Percentiles rank a stretch among this genome's conserved stretches.
Evolutionary conservation across 1,140 invertebrate genomes (phyloP).

Genomic region (Hermetia illucens): DNA sequence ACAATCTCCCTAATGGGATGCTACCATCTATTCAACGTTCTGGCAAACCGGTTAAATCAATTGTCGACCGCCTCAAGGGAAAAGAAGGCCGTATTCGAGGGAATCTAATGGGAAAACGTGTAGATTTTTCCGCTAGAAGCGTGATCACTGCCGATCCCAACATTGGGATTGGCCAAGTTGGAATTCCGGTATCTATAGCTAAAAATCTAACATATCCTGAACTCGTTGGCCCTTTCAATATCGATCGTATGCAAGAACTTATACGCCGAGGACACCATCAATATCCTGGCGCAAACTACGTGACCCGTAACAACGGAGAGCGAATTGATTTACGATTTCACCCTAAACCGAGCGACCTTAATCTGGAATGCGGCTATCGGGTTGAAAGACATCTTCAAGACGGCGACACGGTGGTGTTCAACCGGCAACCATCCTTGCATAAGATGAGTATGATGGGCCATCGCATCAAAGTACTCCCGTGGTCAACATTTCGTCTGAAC

Average conservation of each 20-base stretch:
- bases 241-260: constrained; percentile 40
- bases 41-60: constrained; percentile 59
- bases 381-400: constrained; percentile 51
- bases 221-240: constrained; percentile 44
- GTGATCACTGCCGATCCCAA: constrained; percentile 65
- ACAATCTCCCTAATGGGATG: constrained; percentile 63
- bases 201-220: constrained; percentile 57
- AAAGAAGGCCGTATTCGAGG: constrained; percentile 61
- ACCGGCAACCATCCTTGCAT: constrained; percentile 56
- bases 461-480: constrained; percentile 34
- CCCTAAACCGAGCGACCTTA: constrained; percentile 42
- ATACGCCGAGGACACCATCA: constrained; percentile 46
- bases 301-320: constrained; percentile 49
- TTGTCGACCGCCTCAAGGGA: constrained; percentile 49
- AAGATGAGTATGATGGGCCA: constrained; percentile 61
- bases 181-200: constrained; percentile 51
- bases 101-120: constrained; percentile 57
- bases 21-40: constrained; percentile 63
- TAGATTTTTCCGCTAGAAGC: constrained; percentile 55
- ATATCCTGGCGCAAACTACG: constrained; percentile 53
- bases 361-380: constrained; percentile 40
- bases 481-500: constrained; percentile 52
- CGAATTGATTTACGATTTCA: constrained; percentile 49
- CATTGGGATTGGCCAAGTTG: constrained; percentile 53
- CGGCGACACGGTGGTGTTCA: constrained; percentile 55